These are phyloP conservation scores for Allophyes oxyacanthae DNA, from an alignment of 2,888 invertebrate species.

Conservation along the genomic window DNA sequence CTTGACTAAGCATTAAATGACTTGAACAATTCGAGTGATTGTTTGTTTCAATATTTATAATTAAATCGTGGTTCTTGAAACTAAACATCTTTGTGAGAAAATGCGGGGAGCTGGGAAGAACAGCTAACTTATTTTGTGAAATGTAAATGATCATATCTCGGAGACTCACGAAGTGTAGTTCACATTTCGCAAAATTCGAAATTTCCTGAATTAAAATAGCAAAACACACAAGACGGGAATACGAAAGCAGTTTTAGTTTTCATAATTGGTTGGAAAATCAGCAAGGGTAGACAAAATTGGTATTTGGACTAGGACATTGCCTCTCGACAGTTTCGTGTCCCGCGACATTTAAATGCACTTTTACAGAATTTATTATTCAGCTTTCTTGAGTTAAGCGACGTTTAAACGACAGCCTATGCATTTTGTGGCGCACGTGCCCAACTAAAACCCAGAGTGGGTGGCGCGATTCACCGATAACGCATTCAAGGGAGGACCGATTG, in stretches of 20 bases:
- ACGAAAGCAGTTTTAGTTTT: conserved; percentile 32
- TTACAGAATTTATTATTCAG: conserved; percentile 15
- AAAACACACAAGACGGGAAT: conserved; percentile 53
- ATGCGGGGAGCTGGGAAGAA: conserved; percentile 57
- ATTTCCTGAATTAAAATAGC: conserved; percentile 55
- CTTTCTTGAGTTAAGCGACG: conserved; percentile 16
- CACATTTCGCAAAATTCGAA: conserved; percentile 64
- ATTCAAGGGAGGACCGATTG: conserved; percentile 63
- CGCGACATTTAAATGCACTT: conserved; percentile 8
- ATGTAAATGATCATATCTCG: conserved; percentile 71
- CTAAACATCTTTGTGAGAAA: conserved; percentile 29
- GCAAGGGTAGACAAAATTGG: conserved; percentile 3
- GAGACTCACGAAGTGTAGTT: conserved; percentile 68
- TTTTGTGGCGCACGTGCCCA: conserved; percentile 56
- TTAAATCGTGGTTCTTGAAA: conserved; percentile 21
- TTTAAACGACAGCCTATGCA: conserved; percentile 20
- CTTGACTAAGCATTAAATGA: conserved; percentile 58
- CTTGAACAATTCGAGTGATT: conserved; percentile 29
- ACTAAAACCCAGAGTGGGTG: conserved; percentile 63
- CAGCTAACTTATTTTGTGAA: conserved; percentile 60
- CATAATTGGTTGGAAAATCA: conserved; percentile 18
- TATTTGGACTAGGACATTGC: background rate
- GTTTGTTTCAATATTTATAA: conserved; percentile 32
- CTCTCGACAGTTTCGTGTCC: background rate
- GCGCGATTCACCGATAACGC: conserved; percentile 66